phyloP scores from a whole-genome alignment of 2,888 invertebrate genomes.

The Lasioglossum calceatum region DNA sequence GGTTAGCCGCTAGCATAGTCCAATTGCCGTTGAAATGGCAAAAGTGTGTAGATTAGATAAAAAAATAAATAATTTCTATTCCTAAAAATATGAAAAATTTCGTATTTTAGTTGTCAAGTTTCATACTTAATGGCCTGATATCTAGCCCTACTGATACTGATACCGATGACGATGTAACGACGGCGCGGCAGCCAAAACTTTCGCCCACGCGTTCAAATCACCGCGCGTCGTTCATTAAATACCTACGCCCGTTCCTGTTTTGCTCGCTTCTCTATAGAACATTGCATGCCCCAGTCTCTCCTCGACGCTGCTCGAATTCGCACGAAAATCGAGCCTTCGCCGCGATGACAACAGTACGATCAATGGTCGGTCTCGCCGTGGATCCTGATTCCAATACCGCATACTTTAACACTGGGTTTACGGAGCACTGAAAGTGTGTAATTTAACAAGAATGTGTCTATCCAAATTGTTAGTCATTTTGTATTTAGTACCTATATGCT shows the following conservation, averaged over 20 bases:
- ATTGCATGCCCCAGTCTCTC: conserved; percentile 26
- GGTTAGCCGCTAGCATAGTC: no score
- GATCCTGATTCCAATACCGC: not conserved
- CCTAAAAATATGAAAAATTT: no score
- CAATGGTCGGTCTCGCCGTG: not conserved
- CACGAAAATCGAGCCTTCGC: not conserved
- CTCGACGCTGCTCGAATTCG: conserved; percentile 33
- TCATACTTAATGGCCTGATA: not conserved
- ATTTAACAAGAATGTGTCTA: no score
- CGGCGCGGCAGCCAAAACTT: conserved; percentile 52
- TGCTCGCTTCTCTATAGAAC: conserved; percentile 20
- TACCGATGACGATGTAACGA: conserved; percentile 21
- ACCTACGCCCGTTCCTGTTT: conserved; percentile 42
- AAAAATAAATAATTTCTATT: no score
- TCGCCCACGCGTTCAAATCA: conserved; percentile 46
- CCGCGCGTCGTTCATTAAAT: conserved; percentile 53
- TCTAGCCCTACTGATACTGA: not conserved
- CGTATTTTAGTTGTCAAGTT: not conserved
- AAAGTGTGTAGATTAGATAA: no score
- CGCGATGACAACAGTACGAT: conserved; percentile 17
- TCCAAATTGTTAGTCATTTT: no score
- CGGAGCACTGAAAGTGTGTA: no score
- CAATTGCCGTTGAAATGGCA: no score
- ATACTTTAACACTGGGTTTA: not conserved
- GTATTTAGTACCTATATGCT: no score